Evolutionary conservation across 2,888 invertebrate genomes (phyloP), one percentile per base, ranked within the genome.

Genomic region (Thysanoteuthis rhombus): DNA sequence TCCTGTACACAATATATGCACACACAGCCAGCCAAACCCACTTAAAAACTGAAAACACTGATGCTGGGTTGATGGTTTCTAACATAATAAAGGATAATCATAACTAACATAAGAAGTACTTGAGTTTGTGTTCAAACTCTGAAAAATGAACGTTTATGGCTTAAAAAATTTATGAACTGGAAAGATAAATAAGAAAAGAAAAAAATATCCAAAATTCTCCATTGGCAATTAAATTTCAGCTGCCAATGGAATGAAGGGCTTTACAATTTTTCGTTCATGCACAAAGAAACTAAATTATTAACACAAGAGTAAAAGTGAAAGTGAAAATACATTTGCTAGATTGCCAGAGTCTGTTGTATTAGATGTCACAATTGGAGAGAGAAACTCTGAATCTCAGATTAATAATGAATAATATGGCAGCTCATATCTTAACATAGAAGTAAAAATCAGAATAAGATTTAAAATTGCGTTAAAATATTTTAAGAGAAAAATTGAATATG

Each of bases 281-380:
- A 75, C 75, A 75, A 75, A 75, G n/a, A 75, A 75, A 75, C n/a
- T 75, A n/a, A n/a, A 75, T 75, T n/a, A 75, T n/a, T n/a, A n/a
- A n/a, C 19, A 75, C n/a, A 8, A 75, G 10, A 75, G 36, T 75
- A 19, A n/a, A 75, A 75, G 36, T 75, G n/a, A n/a, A 75, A 75
- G n/a, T n/a, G 75, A 75, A 75, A n/a, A n/a, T n/a, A 75, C 16
- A 75, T 75, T n/a, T 75, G n/a, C 16, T 75, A 10, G 4, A 75
- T 16, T 75, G n/a, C 75, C n/a, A n/a, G 12, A 1, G 75, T 75
- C 32, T 75, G 10, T 75, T n/a, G 10, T 75, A n/a, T 75, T 75
- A 25, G n/a, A 75, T 75, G 75, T n/a, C 36, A 25, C 52, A 75
- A 16, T 0, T 75, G 12, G n/a, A 36, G 75, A 36, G 10, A n/a